Base-by-base conservation (phyloP, 2,888 invertebrate genomes). In the Macrosiphum euphorbiae region DNA sequence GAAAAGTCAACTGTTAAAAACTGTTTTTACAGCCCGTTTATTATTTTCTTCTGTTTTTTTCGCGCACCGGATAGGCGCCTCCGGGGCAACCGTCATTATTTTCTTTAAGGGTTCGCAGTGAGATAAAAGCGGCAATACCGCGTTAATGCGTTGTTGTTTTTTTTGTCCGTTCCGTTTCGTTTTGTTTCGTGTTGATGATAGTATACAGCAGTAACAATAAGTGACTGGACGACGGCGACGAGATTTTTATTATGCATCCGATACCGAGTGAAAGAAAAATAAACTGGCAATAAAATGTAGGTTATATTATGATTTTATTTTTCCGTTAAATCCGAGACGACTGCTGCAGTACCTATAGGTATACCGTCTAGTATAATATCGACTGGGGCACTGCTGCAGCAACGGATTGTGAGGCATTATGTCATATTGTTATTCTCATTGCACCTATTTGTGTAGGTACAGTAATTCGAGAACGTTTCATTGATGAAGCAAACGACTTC, bases 1-100 rank as follows among this genome's bases (percentile, higher is more conserved):
- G 89, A 89, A 93, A 89, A 90, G 89, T 90, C 93, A 90, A 93
- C 93, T 61, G 89, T 93, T 88, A 85, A 88, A 88, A 89, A 93
- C 84, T 28, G 89, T 93, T 90, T 93, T 85, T 47, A 90, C 61
- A 35, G 88, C n/a, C 84, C 84, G 78, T 93, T 90, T 88, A 78
- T 78, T 78, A 16, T 35, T 67, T 35, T 78, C 35, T 78, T 58
- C 35, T 78, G 35, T 35, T 78, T 78, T 78, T 44, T 35, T 24
- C 52, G 84, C 84, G 50, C 88, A 41, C 52, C 67, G 84, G n/a
- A 55, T 55, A 41, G 55, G 41, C 88, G 47, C 92, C 92, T 88
- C 20, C 92, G 26, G 47, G 84, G 41, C 84, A 50, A 67, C 78
- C 84, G 78, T 93, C 88, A 47, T 93, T 85, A 89, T 93, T 93